Percentiles rank a stretch among this genome's conserved stretches.
Evolutionary conservation across 2,113 vertebrate species (phyloP).

Genomic region (Rhinichthys klamathensis): DNA sequence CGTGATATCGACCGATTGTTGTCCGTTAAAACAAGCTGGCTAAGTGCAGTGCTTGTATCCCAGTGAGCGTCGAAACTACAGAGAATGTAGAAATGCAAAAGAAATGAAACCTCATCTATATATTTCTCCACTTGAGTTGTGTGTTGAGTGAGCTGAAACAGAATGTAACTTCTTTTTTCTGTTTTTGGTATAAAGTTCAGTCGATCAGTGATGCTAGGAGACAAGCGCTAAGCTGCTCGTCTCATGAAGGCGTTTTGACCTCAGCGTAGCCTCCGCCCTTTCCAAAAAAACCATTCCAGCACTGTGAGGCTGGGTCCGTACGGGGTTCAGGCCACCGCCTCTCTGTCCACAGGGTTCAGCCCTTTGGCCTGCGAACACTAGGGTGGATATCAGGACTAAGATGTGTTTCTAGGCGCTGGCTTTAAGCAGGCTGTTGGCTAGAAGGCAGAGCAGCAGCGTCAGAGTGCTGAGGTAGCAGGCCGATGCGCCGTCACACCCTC

Average conservation of each 20-base stretch:
- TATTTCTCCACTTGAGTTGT: slow-evolving; percentile 28
- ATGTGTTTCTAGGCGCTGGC: slow-evolving; percentile 43
- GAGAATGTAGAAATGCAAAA: slow-evolving; percentile 26
- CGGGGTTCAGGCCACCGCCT: slow-evolving; percentile 18
- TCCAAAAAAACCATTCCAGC: slow-evolving; percentile 41
- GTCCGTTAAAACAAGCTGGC: slow-evolving; percentile 37
- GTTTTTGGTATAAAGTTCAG: slow-evolving; percentile 41
- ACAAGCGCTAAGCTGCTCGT: slow-evolving; percentile 42
- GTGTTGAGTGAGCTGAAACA: slow-evolving; percentile 10
- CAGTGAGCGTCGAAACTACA: slow-evolving; percentile 49
- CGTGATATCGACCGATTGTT: slow-evolving; percentile 33
- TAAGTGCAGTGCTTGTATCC: slow-evolving; percentile 51
- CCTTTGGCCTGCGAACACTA: slow-evolving; percentile 21
- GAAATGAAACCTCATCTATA: slow-evolving; percentile 31
- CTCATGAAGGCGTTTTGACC: slow-evolving; percentile 45
- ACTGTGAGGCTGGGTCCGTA: slow-evolving; percentile 33
- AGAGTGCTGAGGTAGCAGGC: slow-evolving; percentile 59
- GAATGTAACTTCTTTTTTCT: slow-evolving; percentile 1
- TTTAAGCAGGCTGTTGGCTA: slow-evolving; percentile 66
- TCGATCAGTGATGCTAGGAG: slow-evolving; percentile 43
- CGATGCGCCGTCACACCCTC: slow-evolving; percentile 71
- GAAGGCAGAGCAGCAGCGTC: slow-evolving; percentile 66
- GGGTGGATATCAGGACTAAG: slow-evolving; percentile 20
- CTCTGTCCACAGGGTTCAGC: slow-evolving; percentile 17
- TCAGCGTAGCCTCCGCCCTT: slow-evolving; percentile 10